These are phyloP conservation scores for Pseudochaenichthys georgianus DNA, from an alignment of 2,797 vertebrate species.

Conservation along the genomic window DNA sequence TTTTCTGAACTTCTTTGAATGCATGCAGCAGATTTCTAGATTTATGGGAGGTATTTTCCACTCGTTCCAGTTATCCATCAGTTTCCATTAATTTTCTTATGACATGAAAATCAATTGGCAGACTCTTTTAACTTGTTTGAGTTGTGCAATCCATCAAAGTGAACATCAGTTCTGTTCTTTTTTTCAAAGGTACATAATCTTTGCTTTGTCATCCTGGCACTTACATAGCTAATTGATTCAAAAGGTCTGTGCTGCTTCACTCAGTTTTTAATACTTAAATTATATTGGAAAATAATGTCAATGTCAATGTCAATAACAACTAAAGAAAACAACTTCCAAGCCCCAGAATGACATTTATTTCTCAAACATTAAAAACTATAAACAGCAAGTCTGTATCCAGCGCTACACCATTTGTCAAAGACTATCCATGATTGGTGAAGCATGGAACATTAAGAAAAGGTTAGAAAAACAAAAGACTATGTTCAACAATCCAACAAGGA, in stretches of 20 bases:
- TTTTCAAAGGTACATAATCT: neutral
- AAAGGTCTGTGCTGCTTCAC: conserved; percentile 5
- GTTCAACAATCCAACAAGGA: neutral
- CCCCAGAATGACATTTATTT: neutral
- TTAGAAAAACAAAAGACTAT: neutral
- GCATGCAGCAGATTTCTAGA: conserved; percentile 13
- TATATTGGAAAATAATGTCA: neutral
- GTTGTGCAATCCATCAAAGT: conserved; percentile 16
- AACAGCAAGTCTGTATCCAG: neutral
- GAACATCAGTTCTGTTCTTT: conserved; percentile 8
- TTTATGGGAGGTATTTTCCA: conserved; percentile 10
- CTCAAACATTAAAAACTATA: neutral
- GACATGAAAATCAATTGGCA: conserved; percentile 28
- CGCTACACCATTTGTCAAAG: neutral
- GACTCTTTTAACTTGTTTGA: neutral
- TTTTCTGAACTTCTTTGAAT: neutral
- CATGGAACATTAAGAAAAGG: neutral
- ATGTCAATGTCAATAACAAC: conserved; percentile 3
- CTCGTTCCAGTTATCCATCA: neutral
- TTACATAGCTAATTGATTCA: conserved; percentile 1
- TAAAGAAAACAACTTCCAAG: neutral
- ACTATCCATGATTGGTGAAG: neutral
- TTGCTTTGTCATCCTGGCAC: neutral
- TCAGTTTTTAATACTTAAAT: neutral
- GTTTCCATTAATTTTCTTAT: conserved; percentile 15